A percentile compares a stretch with the other conserved stretches of the same genome.
phyloP scores from a whole-genome alignment of 2,888 invertebrate species.

The Agrotis clavis region DNA sequence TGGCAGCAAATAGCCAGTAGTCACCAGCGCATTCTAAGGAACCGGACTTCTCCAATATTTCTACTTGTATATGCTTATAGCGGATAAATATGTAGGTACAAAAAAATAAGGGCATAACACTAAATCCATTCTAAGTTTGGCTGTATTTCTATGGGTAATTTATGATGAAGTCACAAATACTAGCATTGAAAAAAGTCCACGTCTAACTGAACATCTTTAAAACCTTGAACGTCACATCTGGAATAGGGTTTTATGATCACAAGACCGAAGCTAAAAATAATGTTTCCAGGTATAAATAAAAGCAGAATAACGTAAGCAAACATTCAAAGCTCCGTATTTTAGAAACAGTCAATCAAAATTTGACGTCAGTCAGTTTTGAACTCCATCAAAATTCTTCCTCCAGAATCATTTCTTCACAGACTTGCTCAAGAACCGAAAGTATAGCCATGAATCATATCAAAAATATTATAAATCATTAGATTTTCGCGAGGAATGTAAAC shows the following conservation, averaged over 20 bases:
- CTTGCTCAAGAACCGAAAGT: slow-evolving; percentile 37
- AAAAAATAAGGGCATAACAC: no score
- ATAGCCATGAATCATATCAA: slow-evolving; percentile 22
- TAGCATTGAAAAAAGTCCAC: no score
- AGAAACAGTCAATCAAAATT: slow-evolving; percentile 47
- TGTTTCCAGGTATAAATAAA: slow-evolving; percentile 40
- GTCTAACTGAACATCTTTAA: background rate
- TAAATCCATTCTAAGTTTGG: background rate
- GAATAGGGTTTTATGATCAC: slow-evolving; percentile 26
- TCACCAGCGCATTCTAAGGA: no score
- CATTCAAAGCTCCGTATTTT: slow-evolving; percentile 20
- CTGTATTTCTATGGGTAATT: background rate
- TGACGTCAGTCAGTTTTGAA: slow-evolving; percentile 48
- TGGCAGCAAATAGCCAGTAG: no score
- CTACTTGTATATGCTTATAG: no score
- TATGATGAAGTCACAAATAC: background rate
- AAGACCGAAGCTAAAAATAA: slow-evolving; percentile 16
- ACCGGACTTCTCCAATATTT: no score
- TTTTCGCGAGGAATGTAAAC: slow-evolving; percentile 54
- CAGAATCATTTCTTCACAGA: slow-evolving; percentile 27
- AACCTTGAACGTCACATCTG: background rate
- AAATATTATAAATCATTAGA: slow-evolving; percentile 44
- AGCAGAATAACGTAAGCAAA: slow-evolving; percentile 23
- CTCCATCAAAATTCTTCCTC: slow-evolving; percentile 36
- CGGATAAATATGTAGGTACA: no score